Evolutionary conservation across 2,113 vertebrate species (phyloP).

Genomic region (Ctenodactylus gundi): DNA sequence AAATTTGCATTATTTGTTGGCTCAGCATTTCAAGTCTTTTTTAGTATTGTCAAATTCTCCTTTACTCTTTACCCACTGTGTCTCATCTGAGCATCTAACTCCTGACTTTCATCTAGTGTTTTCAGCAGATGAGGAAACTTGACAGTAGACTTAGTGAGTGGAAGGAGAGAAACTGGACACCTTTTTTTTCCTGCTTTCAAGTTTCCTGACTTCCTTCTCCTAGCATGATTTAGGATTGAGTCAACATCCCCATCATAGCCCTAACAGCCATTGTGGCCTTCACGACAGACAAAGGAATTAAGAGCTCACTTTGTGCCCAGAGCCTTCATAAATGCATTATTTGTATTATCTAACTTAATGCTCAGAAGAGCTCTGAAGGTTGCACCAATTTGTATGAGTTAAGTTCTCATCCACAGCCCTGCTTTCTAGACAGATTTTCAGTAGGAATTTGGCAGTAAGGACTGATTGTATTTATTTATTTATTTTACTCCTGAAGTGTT

Average conservation of each 20-base stretch:
- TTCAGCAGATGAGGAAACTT: not conserved
- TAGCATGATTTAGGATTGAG: not conserved
- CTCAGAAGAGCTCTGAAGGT: not conserved
- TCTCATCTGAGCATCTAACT: not conserved
- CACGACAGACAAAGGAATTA: not conserved
- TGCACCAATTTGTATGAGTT: not conserved
- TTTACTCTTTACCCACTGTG: not conserved
- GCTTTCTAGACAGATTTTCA: not conserved
- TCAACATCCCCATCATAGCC: not conserved
- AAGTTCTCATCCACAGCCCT: not conserved
- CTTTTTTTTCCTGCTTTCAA: not conserved
- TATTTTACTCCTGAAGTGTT: not conserved
- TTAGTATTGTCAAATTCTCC: not conserved
- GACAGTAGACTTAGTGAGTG: not conserved
- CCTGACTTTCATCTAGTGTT: not conserved
- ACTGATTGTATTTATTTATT: not conserved
- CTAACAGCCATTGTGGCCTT: not conserved
- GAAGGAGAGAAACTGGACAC: not conserved
- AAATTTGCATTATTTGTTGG: not conserved
- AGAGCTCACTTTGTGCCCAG: not conserved
- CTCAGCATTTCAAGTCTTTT: not conserved
- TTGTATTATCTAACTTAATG: not conserved
- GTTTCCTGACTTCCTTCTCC: not conserved
- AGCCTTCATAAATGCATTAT: not conserved
- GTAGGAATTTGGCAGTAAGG: not conserved